These are phyloP conservation scores for Corella eumyota DNA, from an alignment of 23 tunicate species.

Conservation along the genomic window DNA sequence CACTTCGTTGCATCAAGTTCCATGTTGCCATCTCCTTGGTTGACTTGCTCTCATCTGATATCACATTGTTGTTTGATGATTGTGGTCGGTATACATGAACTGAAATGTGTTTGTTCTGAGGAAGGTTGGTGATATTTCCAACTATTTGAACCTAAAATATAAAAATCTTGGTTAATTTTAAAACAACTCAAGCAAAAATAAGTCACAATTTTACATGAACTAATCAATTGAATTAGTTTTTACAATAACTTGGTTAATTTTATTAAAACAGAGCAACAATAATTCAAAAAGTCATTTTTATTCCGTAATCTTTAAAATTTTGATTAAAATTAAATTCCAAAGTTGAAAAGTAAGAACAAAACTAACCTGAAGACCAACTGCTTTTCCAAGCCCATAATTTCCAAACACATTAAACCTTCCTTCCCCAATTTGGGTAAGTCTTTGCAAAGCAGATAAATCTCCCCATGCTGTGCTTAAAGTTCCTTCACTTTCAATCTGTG, in stretches of 20 bases:
- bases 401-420: background rate
- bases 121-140: slow-evolving; percentile 2
- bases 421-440: background rate
- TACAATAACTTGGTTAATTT: too few species aligned
- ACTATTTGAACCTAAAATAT: background rate
- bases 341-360: background rate
- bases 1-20: too few species aligned
- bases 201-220: too few species aligned
- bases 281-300: too few species aligned
- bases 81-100: slow-evolving; percentile 12
- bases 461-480: slow-evolving; percentile 7
- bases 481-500: background rate
- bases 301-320: background rate
- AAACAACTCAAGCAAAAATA: too few species aligned
- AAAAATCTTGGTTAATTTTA: too few species aligned
- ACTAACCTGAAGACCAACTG: slow-evolving; percentile 7
- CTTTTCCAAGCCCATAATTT: slow-evolving; percentile 3
- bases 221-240: too few species aligned
- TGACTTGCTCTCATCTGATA: too few species aligned
- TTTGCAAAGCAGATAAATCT: background rate
- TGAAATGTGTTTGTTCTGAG: background rate
- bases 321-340: too few species aligned
- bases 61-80: too few species aligned
- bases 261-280: too few species aligned
- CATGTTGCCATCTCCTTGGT: too few species aligned